These are phyloP conservation scores for Lasiurus cinereus DNA, from an alignment of 2,113 vertebrate species.

Conservation along the genomic window DNA sequence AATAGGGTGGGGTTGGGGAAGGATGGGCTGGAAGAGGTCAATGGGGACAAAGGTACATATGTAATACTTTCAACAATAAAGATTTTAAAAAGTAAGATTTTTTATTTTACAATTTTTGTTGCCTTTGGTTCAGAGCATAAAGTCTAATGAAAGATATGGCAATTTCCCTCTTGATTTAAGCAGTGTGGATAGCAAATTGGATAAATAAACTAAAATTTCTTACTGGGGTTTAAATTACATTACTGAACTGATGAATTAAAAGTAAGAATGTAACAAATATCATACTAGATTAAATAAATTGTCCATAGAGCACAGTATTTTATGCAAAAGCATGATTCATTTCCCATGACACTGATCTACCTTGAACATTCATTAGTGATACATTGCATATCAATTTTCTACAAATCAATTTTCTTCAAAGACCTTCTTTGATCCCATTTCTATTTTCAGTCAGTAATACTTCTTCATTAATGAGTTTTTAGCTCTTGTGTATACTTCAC, in stretches of 20 bases:
- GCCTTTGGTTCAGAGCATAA: background rate
- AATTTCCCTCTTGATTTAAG: slow-evolving; percentile 37
- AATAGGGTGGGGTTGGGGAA: too few relatives aligned
- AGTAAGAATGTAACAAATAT: slow-evolving; percentile 41
- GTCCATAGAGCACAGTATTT: slow-evolving; percentile 15
- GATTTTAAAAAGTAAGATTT: background rate
- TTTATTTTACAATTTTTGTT: slow-evolving; percentile 15
- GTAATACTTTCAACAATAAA: too few relatives aligned
- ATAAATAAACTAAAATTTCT: slow-evolving; percentile 61
- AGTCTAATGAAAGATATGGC: background rate
- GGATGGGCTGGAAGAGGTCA: too few relatives aligned
- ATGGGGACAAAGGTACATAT: too few relatives aligned
- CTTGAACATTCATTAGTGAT: slow-evolving; percentile 68
- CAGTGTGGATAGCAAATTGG: slow-evolving; percentile 5
- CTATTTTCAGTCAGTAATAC: slow-evolving; percentile 64
- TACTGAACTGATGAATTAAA: slow-evolving; percentile 51
- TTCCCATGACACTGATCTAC: slow-evolving; percentile 37
- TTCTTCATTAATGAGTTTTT: slow-evolving; percentile 72
- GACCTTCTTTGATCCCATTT: slow-evolving; percentile 70
- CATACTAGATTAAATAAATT: slow-evolving; percentile 49
- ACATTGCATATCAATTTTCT: slow-evolving; percentile 58
- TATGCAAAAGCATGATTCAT: background rate
- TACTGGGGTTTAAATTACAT: slow-evolving; percentile 16
- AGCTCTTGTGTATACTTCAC: slow-evolving; percentile 68
- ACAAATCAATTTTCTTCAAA: slow-evolving; percentile 72